These are phyloP conservation scores for Clavelina lepadiformis DNA, from an alignment of 23 tunicate species.

Conservation along the genomic window DNA sequence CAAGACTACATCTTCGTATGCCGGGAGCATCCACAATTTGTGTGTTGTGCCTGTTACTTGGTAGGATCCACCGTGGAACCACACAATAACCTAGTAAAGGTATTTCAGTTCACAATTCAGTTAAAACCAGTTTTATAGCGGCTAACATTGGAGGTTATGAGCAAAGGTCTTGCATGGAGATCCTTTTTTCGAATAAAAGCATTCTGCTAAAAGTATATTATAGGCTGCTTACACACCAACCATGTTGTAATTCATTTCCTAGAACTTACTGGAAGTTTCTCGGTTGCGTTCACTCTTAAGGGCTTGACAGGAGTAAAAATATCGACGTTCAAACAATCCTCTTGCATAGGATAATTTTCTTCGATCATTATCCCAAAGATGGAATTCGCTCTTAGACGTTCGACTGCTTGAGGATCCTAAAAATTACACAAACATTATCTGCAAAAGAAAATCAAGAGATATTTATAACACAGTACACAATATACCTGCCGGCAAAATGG, in stretches of 20 bases:
- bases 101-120: background rate
- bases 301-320: slow-evolving; percentile 63
- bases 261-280: slow-evolving; percentile 62
- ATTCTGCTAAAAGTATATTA: too few species aligned
- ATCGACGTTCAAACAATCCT: slow-evolving; percentile 68
- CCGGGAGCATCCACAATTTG: slow-evolving; percentile 76
- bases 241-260: too few species aligned
- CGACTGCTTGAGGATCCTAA: slow-evolving; percentile 43
- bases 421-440: background rate
- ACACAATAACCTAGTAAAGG: slow-evolving; percentile 55
- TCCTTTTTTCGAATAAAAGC: too few species aligned
- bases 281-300: background rate
- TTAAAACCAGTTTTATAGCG: too few species aligned
- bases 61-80: slow-evolving; percentile 90
- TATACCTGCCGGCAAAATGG: slow-evolving; percentile 80
- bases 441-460: background rate
- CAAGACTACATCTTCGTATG: slow-evolving; percentile 82
- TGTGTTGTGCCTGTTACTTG: slow-evolving; percentile 50
- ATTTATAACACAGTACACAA: background rate
- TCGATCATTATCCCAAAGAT: slow-evolving; percentile 28
- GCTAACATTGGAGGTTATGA: too few species aligned
- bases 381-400: slow-evolving; percentile 22
- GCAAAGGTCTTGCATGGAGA: too few species aligned
- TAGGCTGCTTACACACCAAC: too few species aligned
- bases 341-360: slow-evolving; percentile 35